Conservation (phyloP, 2,888 invertebrate species). For the Coecobrya sp. region DNA sequence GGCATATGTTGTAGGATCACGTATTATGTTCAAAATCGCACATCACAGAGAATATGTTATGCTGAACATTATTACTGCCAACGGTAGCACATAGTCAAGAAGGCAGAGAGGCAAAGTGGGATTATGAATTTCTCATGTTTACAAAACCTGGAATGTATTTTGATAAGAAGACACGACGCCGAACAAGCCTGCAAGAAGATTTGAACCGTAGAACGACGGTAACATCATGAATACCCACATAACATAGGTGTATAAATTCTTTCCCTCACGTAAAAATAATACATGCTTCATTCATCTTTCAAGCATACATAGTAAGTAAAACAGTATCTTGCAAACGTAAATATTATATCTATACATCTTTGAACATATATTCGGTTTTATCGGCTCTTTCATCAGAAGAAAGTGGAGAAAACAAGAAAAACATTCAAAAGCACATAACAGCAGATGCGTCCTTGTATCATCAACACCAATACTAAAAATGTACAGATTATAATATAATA, state of each 20-base stretch:
- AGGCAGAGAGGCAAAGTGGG: conserved; percentile 2
- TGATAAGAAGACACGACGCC: conserved; percentile 47
- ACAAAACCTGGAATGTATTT: conserved; percentile 65
- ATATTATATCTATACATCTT: no score
- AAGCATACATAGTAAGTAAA: no score
- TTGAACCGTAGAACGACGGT: neutral
- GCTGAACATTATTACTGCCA: no score
- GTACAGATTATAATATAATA: no score
- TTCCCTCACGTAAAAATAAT: neutral
- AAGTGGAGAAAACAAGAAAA: no score
- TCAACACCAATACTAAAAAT: no score
- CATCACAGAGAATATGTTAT: neutral
- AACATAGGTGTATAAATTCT: neutral
- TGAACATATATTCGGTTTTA: no score
- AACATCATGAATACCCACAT: neutral
- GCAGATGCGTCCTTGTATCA: no score
- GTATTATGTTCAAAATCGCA: neutral
- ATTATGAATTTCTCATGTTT: conserved; percentile 72
- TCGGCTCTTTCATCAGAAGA: no score
- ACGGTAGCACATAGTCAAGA: neutral
- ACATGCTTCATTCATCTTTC: no score
- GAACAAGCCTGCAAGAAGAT: neutral
- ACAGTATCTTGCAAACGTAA: no score
- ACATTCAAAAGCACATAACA: no score
- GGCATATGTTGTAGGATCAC: neutral